Base-by-base conservation (phyloP, 2,888 invertebrate species). In the Chironomus riparius region DNA sequence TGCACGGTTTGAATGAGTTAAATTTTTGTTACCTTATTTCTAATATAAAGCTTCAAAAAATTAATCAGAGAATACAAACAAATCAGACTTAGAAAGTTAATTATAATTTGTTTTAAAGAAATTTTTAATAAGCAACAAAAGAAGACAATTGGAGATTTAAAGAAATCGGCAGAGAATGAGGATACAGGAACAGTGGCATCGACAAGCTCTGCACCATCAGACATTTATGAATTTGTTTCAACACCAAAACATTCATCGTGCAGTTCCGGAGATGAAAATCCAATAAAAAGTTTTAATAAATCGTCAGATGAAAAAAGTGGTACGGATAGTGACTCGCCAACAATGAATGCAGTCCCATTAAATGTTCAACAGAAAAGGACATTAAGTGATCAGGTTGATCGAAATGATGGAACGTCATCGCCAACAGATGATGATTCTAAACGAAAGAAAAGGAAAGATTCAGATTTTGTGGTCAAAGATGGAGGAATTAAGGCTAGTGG, bases 381-480 rank as follows among this genome's bases (percentile, higher is more conserved):
- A 10, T 78, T 83, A 80, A 83, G 86, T 22, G 85, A 85, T 78
- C 82, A 85, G 80, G 88, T 87, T 56, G 90, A 90, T 47, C 83
- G 81, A 76, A 90, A 90, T 21, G 86, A 85, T 70, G 81, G 83
- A 15, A 88, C 88, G 10, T 85, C 87, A 4, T 65, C 70, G 12
- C 13, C 86, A 47, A 85, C 85, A 38, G 93, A 94, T 79, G 91
- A 91, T 15, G 90, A 90, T 75, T 86, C 86, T 56, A 90, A 90
- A 78, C 87, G 90, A 76, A 93, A 93, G 82, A 90, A 92, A 82
- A 86, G 90, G n/a, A 93, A 92, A 81, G 93, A 92, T 73, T 86
- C 87, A 48, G 87, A 89, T 78, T 85, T 85, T 85, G 82, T 79
- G 80, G 83, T 79, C 80, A 83, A 21, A 24, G 24, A 21, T 7